A percentile compares a stretch with the other conserved stretches of the same genome.
Evolutionary conservation across 2,888 invertebrate genomes (phyloP).

Genomic region (Drosophila nr. perissopoda): DNA sequence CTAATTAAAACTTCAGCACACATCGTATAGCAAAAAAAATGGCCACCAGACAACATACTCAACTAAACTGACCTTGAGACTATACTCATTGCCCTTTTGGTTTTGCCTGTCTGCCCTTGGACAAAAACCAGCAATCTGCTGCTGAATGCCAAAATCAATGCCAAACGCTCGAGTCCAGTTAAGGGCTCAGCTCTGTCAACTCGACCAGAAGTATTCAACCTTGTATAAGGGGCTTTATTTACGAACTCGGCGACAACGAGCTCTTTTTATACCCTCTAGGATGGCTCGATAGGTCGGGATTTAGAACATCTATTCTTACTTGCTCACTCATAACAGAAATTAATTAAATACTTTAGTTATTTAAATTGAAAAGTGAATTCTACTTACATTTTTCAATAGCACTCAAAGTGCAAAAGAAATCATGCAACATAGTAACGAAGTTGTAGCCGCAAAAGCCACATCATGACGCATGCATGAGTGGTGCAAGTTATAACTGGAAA

Average conservation of each 20-base stretch:
- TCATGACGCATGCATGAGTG: conserved; percentile 16
- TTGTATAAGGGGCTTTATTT: background rate
- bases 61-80: conserved; percentile 44
- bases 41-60: conserved; percentile 39
- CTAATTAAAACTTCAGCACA: conserved; percentile 76
- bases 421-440: conserved; percentile 22
- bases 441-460: conserved; percentile 38
- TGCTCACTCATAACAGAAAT: background rate
- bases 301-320: background rate
- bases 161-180: conserved; percentile 26
- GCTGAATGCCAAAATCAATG: conserved; percentile 48
- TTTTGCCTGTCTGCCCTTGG: conserved; percentile 43
- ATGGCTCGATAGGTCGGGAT: background rate
- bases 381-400: background rate
- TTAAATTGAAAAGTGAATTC: background rate
- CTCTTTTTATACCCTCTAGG: background rate
- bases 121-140: conserved; percentile 5
- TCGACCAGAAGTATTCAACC: background rate
- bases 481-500: conserved; percentile 25
- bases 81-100: background rate
- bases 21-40: conserved; percentile 47
- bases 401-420: background rate
- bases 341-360: background rate
- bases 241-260: background rate
- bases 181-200: conserved; percentile 13